Evolutionary conservation across 1,140 invertebrate species (phyloP).

Genomic region (Solenopsis invicta): DNA sequence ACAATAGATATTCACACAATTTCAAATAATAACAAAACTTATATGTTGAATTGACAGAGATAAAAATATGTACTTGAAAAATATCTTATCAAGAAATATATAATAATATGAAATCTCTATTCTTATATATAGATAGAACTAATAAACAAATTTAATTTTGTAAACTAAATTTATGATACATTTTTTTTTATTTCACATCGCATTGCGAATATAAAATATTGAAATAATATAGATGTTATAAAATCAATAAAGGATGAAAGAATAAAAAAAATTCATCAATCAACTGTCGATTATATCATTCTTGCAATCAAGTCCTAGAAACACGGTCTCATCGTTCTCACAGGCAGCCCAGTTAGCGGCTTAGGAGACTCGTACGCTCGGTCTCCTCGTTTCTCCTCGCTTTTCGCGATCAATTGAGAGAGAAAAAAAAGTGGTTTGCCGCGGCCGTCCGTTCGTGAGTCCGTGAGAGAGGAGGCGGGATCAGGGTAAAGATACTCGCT

Average conservation of each 20-base stretch:
- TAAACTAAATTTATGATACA: slow-evolving; percentile 12
- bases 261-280: not conserved
- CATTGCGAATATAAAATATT: not conserved
- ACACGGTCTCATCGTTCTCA: slow-evolving; percentile 60
- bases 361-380: slow-evolving; percentile 29
- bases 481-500: slow-evolving; percentile 72
- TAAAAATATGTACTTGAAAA: slow-evolving; percentile 14
- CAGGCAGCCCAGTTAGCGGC: slow-evolving; percentile 44
- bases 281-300: slow-evolving; percentile 17
- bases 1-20: too few relatives aligned
- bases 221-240: not conserved
- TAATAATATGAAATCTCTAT: not conserved
- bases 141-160: not conserved
- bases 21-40: not conserved
- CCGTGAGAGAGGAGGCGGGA: slow-evolving; percentile 62
- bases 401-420: slow-evolving; percentile 76
- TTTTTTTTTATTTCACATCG: not conserved
- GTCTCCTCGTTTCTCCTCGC: slow-evolving; percentile 74
- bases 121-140: not conserved
- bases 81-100: not conserved
- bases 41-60: not conserved
- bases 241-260: not conserved
- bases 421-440: slow-evolving; percentile 76
- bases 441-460: slow-evolving; percentile 57
- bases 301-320: slow-evolving; percentile 30